These are phyloP conservation scores for Iphiclides podalirius DNA, from an alignment of 2,888 invertebrate genomes.

Conservation along the genomic window DNA sequence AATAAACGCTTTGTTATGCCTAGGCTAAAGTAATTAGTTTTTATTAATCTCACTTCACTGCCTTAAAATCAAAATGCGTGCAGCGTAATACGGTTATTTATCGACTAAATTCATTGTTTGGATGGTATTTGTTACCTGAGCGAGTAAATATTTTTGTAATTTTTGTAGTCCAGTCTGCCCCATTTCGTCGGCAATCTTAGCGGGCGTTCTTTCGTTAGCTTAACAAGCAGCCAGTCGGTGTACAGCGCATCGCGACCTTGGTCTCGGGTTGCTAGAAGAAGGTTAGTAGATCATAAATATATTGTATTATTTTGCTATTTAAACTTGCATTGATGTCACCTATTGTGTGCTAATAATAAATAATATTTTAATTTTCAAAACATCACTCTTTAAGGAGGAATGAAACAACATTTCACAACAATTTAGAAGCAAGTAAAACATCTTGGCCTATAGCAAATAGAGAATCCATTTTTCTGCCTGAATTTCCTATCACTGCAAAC, in stretches of 20 bases:
- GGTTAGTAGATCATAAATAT: constrained; percentile 64
- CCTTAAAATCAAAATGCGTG: constrained; percentile 29
- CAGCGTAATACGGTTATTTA: constrained; percentile 30
- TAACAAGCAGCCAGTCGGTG: constrained; percentile 80
- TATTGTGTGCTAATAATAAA: not conserved
- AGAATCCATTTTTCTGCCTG: constrained; percentile 92
- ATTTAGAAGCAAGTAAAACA: constrained; percentile 82
- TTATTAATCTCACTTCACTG: constrained; percentile 29
- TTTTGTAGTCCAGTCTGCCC: constrained; percentile 77
- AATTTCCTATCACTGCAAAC: constrained; percentile 87
- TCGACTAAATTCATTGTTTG: constrained; percentile 34
- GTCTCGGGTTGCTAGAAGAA: constrained; percentile 83
- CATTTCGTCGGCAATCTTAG: constrained; percentile 81
- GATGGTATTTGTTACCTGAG: constrained; percentile 43
- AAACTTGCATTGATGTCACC: not conserved
- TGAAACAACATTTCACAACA: constrained; percentile 82
- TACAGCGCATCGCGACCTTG: constrained; percentile 83
- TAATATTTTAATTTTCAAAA: not conserved
- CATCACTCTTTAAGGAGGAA: constrained; percentile 79
- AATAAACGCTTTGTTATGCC: constrained; percentile 51
- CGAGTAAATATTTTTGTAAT: constrained; percentile 35
- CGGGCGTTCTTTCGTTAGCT: constrained; percentile 80
- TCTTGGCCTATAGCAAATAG: constrained; percentile 90
- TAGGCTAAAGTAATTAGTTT: constrained; percentile 38
- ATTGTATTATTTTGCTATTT: constrained; percentile 23